Base-by-base conservation (phyloP, 2,797 vertebrate species). In the Micropoecilia bifurca region DNA sequence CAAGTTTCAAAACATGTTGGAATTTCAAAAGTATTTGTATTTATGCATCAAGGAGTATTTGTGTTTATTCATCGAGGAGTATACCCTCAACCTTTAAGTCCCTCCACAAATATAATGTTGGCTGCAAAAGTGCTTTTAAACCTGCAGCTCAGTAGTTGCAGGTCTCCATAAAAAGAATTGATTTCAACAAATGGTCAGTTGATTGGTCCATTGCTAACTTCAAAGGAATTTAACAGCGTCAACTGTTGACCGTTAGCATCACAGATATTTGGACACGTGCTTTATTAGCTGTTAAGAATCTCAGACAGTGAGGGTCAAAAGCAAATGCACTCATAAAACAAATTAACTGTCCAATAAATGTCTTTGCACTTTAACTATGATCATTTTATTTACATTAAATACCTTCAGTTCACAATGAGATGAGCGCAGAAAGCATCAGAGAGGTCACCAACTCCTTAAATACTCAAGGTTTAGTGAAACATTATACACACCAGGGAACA, bases 301-400 rank as follows among this genome's bases (percentile, higher is more conserved):
- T n/a, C 22, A 69, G 66, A 45, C 66, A 13, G 6, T 28, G 25
- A 71, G 68, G 16, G 13, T 71, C 25, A 45, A 46, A 71, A n/a
- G 68, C 25, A 71, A 71, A 46, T 28, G 13, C 3, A 28, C 68
- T 74, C 47, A 25, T 74, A 39, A 74, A 55, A 39, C 16, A 41
- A 36, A 39, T 25, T 25, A 36, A 73, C 83, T 74, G 59, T 77
- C 75, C 77, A 79, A 80, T 91, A 92, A 90, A 89, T 85, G 73
- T 85, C 46, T 83, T 88, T 50, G 63, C 80, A 81, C 74, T 83
- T 88, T 80, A 76, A 76, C 71, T 46, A 30, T 69, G 71, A 71
- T n/a, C 50, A 59, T 47, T 83, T 83, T 80, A 73, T 88, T 85
- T 57, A 1, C 71, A 61, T 12, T 25, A 47, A 68, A 41, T 74